Evolutionary conservation across 2,888 invertebrate genomes (phyloP), one percentile per base, ranked within the genome.

Genomic region (Teleiodes luculella): DNA sequence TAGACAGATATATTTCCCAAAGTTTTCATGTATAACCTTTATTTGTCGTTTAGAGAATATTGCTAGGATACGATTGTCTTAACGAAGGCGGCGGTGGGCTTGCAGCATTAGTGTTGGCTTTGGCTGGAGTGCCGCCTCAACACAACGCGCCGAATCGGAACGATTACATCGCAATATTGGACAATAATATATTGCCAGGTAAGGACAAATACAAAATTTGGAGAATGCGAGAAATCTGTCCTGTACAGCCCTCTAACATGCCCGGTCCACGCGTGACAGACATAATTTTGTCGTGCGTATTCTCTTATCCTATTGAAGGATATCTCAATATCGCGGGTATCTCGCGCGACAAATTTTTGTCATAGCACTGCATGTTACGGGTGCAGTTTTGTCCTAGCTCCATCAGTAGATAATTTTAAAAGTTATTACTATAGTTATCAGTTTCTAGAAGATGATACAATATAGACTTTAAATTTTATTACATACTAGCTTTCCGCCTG

Each of bases 101-200:
- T 16, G 51, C 51, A 7, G 31, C 51, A 0, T 3, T 13, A 14
- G n/a, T 51, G 2, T 31, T 51, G 16, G 31, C 51, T 6, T 8
- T 51, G n/a, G 30, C 28, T 5, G 39, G 41, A 11, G 31, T 51
- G 0, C 41, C 41, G 5, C 51, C 51, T 1, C 51, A 51, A 18
- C 51, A 51, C 35, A 51, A 51, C 24, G 30, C 51, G 18, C 51
- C 51, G 6, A 20, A 51, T 8, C n/a, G 51, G 7, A 39, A 51
- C 13, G 7, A 31, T 0, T 18, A 51, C 7, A 51, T 51, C 10
- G 5, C 3, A 16, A 11, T 51, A 7, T 1, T n/a, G 3, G 3
- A 11, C 2, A 8, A 51, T 1, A 39, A 51, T n/a, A 31, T 51
- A 7, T 13, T 51, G 7, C 51, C 51, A 31, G 50, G 50, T 50